Percentiles rank a stretch among this genome's conserved stretches.
These are phyloP conservation scores for Peromyscus polionotus DNA, from an alignment of 2,113 vertebrate species.

Conservation along the genomic window DNA sequence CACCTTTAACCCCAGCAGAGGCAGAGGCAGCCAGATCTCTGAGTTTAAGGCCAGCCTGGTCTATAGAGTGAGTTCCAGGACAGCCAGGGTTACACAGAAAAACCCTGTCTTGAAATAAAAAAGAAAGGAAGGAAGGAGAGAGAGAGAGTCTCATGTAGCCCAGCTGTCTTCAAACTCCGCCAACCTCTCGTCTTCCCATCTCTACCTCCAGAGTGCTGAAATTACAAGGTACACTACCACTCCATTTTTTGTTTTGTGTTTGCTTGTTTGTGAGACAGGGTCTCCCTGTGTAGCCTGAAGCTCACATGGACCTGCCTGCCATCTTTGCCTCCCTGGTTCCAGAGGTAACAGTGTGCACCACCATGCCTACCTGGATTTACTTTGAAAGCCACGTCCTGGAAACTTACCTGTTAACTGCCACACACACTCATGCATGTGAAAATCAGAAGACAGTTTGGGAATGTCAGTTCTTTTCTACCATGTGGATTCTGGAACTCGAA, in stretches of 20 bases:
- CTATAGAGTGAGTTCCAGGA: neutral
- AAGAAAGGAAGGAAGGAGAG: no score
- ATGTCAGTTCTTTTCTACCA: neutral
- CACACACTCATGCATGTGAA: neutral
- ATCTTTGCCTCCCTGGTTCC: neutral
- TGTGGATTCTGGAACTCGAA: neutral
- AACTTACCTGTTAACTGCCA: neutral
- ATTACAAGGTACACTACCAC: neutral
- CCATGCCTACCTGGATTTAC: neutral
- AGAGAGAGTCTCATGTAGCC: neutral
- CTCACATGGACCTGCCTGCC: neutral
- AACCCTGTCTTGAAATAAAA: neutral
- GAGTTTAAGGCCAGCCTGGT: neutral
- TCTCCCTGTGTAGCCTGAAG: neutral
- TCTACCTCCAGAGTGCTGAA: neutral
- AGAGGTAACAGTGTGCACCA: neutral
- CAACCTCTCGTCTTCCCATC: neutral
- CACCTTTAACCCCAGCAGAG: neutral
- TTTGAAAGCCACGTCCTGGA: neutral
- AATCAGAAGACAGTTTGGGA: neutral
- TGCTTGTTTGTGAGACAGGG: neutral
- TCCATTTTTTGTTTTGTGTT: neutral
- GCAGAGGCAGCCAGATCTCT: neutral
- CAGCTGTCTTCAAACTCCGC: neutral
- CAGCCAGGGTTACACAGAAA: neutral